These are phyloP conservation scores for Eilema depressum DNA, from an alignment of 2,888 invertebrate species.

Conservation along the genomic window DNA sequence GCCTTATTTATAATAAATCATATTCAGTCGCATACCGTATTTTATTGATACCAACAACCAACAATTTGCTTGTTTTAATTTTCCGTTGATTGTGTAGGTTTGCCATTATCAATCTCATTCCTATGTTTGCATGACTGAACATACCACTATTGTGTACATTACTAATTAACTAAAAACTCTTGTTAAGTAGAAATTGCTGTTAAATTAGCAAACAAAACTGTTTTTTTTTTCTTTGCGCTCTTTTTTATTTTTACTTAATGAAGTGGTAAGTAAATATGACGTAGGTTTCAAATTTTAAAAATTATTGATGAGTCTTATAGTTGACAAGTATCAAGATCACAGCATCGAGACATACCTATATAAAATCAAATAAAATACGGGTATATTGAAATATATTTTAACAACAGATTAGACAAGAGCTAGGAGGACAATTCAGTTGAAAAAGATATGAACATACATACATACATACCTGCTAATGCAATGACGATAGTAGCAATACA, in stretches of 20 bases:
- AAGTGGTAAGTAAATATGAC: background rate
- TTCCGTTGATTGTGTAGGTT: constrained; percentile 85
- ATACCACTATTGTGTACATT: constrained; percentile 32
- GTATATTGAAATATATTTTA: background rate
- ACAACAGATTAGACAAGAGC: background rate
- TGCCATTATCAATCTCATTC: constrained; percentile 76
- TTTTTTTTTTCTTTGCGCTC: background rate
- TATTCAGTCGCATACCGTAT: constrained; percentile 81
- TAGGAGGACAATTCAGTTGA: background rate
- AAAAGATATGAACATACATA: no score
- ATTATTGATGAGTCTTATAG: background rate
- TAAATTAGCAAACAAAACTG: background rate
- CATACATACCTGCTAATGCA: background rate
- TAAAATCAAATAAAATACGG: background rate
- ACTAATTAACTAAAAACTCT: constrained; percentile 34
- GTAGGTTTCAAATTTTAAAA: background rate
- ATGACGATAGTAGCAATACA: background rate
- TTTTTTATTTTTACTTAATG: background rate
- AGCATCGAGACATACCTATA: no score
- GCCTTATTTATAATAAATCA: constrained; percentile 85
- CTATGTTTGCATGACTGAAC: constrained; percentile 51
- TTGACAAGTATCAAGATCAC: background rate
- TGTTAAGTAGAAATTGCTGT: background rate
- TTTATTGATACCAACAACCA: constrained; percentile 74
- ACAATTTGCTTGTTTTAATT: constrained; percentile 66